phyloP scores from a whole-genome alignment of 2,888 invertebrate species.

The Cistogaster globosa region DNA sequence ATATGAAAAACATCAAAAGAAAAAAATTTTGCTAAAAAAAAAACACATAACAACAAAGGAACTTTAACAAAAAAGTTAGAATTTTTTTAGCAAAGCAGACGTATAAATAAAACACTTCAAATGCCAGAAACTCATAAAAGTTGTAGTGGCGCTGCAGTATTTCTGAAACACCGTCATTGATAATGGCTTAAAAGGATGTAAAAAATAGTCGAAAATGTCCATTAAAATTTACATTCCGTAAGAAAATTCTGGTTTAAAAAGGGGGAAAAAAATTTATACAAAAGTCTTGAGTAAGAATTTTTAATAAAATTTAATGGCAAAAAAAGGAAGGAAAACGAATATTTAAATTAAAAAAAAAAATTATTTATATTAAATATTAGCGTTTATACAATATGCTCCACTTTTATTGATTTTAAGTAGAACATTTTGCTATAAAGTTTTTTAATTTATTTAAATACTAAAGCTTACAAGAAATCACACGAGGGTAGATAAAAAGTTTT shows the following conservation, averaged over 20 bases:
- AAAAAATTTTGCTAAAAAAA: constrained; percentile 12
- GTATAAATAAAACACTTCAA: constrained; percentile 35
- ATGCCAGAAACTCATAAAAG: constrained; percentile 43
- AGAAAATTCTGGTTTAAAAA: background rate
- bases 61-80: constrained; percentile 1
- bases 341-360: no score
- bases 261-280: no score
- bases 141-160: constrained; percentile 21
- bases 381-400: no score
- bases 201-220: background rate
- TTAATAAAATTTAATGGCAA: no score
- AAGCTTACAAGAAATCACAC: no score
- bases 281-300: no score
- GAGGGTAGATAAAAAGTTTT: no score
- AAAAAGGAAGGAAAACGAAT: no score
- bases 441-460: no score
- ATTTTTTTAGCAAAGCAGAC: background rate
- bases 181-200: background rate
- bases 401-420: no score
- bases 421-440: no score
- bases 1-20: constrained; percentile 45
- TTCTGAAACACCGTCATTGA: constrained; percentile 2
- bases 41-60: background rate
- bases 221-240: background rate
- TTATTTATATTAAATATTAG: no score